Conservation (phyloP, 1,140 invertebrate species). For the Orius insidiosus region DNA sequence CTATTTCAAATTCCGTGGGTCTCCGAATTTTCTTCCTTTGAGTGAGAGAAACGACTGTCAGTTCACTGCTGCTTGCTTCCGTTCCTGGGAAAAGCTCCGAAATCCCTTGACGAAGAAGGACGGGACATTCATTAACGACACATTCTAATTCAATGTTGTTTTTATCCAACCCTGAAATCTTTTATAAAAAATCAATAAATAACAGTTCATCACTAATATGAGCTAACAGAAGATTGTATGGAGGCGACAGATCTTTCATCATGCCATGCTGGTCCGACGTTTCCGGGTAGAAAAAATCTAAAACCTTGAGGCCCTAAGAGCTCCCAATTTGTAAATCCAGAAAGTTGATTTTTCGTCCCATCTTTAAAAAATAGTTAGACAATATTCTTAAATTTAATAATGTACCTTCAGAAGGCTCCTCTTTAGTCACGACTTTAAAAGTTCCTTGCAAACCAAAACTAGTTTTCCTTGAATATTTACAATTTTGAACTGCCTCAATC, state of each 20-base stretch:
- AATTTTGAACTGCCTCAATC: too few species aligned
- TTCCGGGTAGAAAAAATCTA: slow-evolving; percentile 50
- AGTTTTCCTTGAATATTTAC: too few species aligned
- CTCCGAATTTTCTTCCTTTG: slow-evolving; percentile 26
- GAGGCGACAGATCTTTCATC: slow-evolving; percentile 27
- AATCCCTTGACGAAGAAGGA: slow-evolving; percentile 40
- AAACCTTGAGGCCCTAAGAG: slow-evolving; percentile 40
- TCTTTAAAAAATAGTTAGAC: slow-evolving; percentile 5
- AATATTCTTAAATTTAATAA: too few species aligned
- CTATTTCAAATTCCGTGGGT: slow-evolving; percentile 11
- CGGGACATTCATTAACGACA: slow-evolving; percentile 42
- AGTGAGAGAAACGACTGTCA: slow-evolving; percentile 44
- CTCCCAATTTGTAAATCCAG: slow-evolving; percentile 36
- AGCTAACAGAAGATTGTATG: slow-evolving; percentile 22
- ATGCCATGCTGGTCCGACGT: slow-evolving; percentile 41
- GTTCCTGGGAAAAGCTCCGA: slow-evolving; percentile 46
- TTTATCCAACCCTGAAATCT: slow-evolving; percentile 12
- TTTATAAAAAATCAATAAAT: too few species aligned
- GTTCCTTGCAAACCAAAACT: too few species aligned
- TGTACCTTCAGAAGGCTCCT: too few species aligned
- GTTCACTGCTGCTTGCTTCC: slow-evolving; percentile 28
- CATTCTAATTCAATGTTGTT: slow-evolving; percentile 26
- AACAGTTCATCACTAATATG: too few species aligned
- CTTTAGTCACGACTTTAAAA: too few species aligned
- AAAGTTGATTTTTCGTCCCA: slow-evolving; percentile 18